A percentile compares a stretch with the other conserved stretches of the same genome.
These are phyloP conservation scores for Oenanthe oenanthe DNA, from an alignment of 2,113 vertebrate genomes.

Conservation along the genomic window DNA sequence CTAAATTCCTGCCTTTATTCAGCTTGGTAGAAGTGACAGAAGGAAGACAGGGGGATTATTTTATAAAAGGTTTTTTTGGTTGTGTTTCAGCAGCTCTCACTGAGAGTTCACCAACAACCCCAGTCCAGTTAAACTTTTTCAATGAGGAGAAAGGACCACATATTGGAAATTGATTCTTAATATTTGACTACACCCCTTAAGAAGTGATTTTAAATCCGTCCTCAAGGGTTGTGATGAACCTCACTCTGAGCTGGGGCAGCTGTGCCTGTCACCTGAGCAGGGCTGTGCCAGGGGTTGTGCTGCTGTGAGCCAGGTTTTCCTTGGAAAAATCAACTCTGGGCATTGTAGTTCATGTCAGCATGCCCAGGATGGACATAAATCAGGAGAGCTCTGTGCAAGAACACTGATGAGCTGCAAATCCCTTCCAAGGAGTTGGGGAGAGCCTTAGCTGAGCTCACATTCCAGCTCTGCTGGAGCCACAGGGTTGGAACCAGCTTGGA, in stretches of 20 bases:
- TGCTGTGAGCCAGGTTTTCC: background rate
- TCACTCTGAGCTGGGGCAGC: background rate
- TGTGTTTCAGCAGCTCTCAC: background rate
- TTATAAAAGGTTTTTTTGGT: background rate
- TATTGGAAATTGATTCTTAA: background rate
- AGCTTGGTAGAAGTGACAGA: background rate
- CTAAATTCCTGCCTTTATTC: slow-evolving; percentile 2
- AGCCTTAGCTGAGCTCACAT: rapidly evolving
- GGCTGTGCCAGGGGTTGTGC: background rate
- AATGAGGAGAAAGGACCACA: background rate
- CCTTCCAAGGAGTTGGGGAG: background rate
- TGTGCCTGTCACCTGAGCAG: background rate
- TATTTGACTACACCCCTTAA: background rate
- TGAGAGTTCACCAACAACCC: background rate
- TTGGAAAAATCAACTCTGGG: background rate
- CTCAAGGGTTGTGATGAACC: background rate
- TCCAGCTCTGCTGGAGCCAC: background rate
- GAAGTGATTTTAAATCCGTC: background rate
- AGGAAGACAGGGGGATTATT: background rate
- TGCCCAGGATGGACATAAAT: background rate
- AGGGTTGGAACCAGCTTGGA: background rate
- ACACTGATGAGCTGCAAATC: background rate
- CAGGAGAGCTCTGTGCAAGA: background rate
- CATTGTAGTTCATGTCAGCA: background rate
- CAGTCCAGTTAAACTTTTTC: background rate